phyloP scores from a whole-genome alignment of 2,888 invertebrate species.

The Pachydiplax longipennis region DNA sequence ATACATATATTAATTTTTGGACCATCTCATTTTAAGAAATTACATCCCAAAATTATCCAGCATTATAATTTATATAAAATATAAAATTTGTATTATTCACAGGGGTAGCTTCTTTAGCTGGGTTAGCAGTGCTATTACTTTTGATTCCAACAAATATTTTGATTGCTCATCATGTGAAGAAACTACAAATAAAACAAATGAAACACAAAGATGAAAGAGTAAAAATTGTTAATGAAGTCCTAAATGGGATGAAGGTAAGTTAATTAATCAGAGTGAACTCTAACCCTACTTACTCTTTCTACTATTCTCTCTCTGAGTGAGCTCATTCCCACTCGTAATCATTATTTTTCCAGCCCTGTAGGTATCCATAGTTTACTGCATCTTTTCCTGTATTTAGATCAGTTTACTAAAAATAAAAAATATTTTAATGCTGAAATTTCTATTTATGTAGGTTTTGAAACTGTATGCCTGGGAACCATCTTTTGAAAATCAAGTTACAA shows the following conservation, averaged over 20 bases:
- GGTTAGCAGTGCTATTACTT: constrained; percentile 90
- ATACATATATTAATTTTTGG: too few species aligned
- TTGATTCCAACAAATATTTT: constrained; percentile 89
- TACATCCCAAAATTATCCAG: too few species aligned
- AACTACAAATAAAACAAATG: constrained; percentile 87
- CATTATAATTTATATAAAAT: too few species aligned
- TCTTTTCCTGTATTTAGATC: too few species aligned
- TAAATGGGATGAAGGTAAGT: constrained; percentile 86
- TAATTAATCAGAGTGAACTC: too few species aligned
- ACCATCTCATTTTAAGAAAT: too few species aligned
- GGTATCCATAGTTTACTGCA: too few species aligned
- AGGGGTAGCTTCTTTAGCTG: constrained; percentile 86
- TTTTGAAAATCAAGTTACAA: constrained; percentile 60
- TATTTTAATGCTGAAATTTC: too few species aligned
- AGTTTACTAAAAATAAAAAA: too few species aligned
- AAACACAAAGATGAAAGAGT: constrained; percentile 92
- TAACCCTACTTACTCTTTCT: too few species aligned
- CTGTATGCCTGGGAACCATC: constrained; percentile 64
- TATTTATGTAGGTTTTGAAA: constrained; percentile 58
- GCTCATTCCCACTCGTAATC: background rate
- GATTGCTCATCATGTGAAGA: constrained; percentile 82
- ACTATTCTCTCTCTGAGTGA: background rate
- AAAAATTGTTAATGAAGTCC: constrained; percentile 91
- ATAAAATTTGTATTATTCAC: constrained; percentile 57
- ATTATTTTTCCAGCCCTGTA: background rate